phyloP scores from a whole-genome alignment of 2,888 invertebrate genomes.

The Drosophila ezoana region DNA sequence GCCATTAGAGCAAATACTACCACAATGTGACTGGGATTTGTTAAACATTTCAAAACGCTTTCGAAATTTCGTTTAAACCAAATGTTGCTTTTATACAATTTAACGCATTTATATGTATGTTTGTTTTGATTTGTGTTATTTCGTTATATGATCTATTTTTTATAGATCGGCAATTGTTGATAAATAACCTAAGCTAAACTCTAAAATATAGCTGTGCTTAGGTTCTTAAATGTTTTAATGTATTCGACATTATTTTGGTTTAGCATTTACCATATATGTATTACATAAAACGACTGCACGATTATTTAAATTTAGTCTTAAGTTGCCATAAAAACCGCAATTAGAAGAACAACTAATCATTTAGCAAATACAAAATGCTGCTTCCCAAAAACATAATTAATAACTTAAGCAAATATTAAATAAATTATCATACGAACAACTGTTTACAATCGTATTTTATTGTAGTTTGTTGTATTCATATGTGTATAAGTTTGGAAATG shows the following conservation, averaged over 20 bases:
- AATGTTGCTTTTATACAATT: slow-evolving; percentile 14
- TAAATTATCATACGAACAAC: slow-evolving; percentile 67
- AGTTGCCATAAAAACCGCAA: slow-evolving; percentile 33
- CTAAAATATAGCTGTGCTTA: slow-evolving; percentile 25
- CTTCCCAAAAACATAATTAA: slow-evolving; percentile 31
- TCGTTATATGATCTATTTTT: background rate
- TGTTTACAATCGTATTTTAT: slow-evolving; percentile 63
- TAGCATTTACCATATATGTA: slow-evolving; percentile 23
- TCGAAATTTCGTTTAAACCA: slow-evolving; percentile 18
- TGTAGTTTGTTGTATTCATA: slow-evolving; percentile 47
- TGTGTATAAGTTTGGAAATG: slow-evolving; percentile 1
- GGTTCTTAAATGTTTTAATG: slow-evolving; percentile 9
- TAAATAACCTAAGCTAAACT: slow-evolving; percentile 8
- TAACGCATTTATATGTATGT: slow-evolving; percentile 13
- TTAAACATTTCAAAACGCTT: slow-evolving; percentile 26
- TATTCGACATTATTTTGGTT: slow-evolving; percentile 15
- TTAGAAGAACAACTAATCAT: slow-evolving; percentile 31
- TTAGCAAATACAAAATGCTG: slow-evolving; percentile 30
- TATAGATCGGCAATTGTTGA: background rate
- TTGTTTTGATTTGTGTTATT: slow-evolving; percentile 7
- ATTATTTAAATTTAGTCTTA: slow-evolving; percentile 41
- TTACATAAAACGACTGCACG: slow-evolving; percentile 51
- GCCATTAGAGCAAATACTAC: slow-evolving; percentile 31
- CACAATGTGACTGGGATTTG: slow-evolving; percentile 6
- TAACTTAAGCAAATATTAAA: slow-evolving; percentile 46